Percentiles rank a stretch among this genome's conserved stretches.
These are phyloP conservation scores for Mellivora capensis DNA, from an alignment of 2,113 vertebrate genomes.

Conservation along the genomic window DNA sequence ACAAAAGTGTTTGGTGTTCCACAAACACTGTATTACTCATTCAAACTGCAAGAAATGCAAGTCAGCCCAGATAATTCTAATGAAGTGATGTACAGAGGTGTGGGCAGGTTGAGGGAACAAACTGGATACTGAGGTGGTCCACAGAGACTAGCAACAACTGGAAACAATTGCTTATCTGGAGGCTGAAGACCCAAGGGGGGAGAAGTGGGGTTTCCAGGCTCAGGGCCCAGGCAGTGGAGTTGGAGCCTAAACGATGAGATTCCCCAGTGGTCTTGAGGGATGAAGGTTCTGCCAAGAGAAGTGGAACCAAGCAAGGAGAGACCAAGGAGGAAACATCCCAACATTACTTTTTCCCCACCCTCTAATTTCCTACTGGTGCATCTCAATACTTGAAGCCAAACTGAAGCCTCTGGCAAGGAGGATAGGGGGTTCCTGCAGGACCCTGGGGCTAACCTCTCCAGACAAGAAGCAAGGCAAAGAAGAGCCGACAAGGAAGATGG, in stretches of 20 bases:
- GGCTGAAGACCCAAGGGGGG: background rate
- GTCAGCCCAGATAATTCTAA: background rate
- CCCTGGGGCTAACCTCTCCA: background rate
- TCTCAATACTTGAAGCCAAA: background rate
- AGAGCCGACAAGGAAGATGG: background rate
- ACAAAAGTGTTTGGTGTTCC: background rate
- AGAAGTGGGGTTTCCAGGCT: background rate
- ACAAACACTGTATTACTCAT: background rate
- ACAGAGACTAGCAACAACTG: background rate
- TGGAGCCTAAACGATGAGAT: background rate
- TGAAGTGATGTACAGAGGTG: background rate
- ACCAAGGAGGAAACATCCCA: background rate
- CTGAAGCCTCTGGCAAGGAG: background rate
- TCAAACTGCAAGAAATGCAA: background rate
- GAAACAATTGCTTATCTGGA: background rate
- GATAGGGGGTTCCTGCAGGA: background rate
- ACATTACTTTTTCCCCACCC: background rate
- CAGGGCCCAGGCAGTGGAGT: background rate
- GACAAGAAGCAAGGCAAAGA: background rate
- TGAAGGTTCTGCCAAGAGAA: background rate
- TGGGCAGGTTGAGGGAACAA: background rate
- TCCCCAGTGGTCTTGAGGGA: background rate
- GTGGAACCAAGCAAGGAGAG: background rate
- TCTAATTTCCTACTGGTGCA: background rate
- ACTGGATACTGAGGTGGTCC: background rate